Base-by-base conservation (phyloP, 1,140 invertebrate species). In the Hypsibius dujardini region DNA sequence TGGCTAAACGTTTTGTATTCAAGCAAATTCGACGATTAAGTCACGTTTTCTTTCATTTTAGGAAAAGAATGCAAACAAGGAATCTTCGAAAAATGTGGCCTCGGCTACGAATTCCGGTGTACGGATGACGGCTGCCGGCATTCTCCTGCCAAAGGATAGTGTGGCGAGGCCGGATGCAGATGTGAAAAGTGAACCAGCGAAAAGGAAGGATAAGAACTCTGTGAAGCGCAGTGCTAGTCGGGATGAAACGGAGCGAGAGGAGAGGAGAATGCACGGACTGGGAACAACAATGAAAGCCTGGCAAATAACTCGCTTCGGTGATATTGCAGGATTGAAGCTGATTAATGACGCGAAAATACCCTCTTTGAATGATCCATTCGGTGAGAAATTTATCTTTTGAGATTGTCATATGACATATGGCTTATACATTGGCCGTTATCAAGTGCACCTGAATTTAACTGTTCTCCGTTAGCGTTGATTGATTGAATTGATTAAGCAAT, bases 231-330 rank as follows among this genome's bases (percentile, higher is more conserved):
- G 50, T n/a, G 50, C 50, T n/a, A 56, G 50, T n/a, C 28, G 28
- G 28, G 28, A 56, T 12, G 50, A 67, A 67, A 67, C 12, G 42
- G 62, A 67, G 42, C 62, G 62, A 3, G 42, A 67, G 7, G 42
- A 3, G 12, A 42, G 45, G 62, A 67, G 3, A 67, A 12, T 12
- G 62, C 62, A 12, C 45, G 12, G 62, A 15, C 12, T 67, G 12
- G 12, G n/a, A n/a, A n/a, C 50, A 56, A 28, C 50, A 80, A 88
- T 89, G 85, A 77, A 80, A 72, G 85, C 87, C 59, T 90, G 88
- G 88, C 86, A 88, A 75, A 82, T 88, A 72, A 86, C 89, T 79
- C 83, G 82, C 1, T 90, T 90, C 77, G 86, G 86, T 28, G 84
- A 81, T n/a, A 74, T 85, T 3, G 80, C 84, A 2, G 86, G 88